Conservation (phyloP, 2,113 vertebrate genomes). For the Tachycineta bicolor region DNA sequence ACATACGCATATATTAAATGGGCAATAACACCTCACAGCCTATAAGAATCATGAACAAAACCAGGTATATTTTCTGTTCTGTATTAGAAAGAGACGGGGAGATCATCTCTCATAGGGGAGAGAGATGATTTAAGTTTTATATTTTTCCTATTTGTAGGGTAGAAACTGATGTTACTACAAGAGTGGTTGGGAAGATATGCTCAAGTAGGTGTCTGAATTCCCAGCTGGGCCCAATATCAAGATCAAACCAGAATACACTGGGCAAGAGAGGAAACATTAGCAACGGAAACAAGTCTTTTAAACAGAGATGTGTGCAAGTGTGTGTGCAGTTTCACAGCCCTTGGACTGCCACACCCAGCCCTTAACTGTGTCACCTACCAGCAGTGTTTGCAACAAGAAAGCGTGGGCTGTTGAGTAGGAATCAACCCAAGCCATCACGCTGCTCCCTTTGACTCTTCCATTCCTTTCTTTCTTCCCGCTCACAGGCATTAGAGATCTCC, state of each 20-base stretch:
- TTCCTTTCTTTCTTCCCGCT: not conserved
- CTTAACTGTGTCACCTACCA: not conserved
- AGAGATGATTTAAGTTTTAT: slow-evolving; percentile 16
- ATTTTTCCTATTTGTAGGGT: not conserved
- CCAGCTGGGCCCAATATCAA: not conserved
- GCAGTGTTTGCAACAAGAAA: not conserved
- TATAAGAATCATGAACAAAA: not conserved
- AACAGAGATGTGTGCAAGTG: not conserved
- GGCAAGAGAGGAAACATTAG: not conserved
- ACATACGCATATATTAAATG: not conserved
- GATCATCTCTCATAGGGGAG: not conserved
- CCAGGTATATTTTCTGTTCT: not conserved
- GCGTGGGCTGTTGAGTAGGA: not conserved
- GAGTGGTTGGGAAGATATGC: not conserved
- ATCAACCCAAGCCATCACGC: fast-evolving
- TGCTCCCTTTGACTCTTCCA: not conserved
- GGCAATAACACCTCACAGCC: not conserved
- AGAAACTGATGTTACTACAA: not conserved
- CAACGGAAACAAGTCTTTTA: not conserved
- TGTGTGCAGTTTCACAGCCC: not conserved
- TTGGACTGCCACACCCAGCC: not conserved
- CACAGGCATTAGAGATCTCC: not conserved
- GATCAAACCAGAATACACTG: not conserved
- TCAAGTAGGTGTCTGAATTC: not conserved
- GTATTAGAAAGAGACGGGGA: not conserved